These are phyloP conservation scores for Stigmatopora argus DNA, from an alignment of 2,113 vertebrate genomes.

Conservation along the genomic window DNA sequence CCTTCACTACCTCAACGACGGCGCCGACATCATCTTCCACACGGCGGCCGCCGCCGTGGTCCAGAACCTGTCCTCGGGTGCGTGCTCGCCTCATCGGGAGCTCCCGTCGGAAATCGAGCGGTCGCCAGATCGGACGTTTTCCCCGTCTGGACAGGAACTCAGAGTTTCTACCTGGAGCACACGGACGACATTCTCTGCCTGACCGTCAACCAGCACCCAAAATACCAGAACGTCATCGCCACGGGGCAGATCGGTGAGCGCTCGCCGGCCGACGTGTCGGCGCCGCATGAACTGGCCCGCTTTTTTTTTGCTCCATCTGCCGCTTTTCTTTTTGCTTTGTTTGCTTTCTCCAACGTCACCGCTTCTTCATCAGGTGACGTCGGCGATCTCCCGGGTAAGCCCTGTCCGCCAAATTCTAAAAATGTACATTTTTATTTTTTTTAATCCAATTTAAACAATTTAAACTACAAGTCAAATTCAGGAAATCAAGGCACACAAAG, in stretches of 20 bases:
- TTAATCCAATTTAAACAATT: too few relatives aligned
- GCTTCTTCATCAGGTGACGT: conserved; percentile 86
- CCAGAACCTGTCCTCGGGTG: conserved; percentile 89
- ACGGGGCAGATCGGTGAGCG: conserved; percentile 94
- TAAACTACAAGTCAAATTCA: too few relatives aligned
- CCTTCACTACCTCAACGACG: conserved; percentile 96
- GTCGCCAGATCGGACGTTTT: background rate
- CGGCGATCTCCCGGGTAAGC: conserved; percentile 86
- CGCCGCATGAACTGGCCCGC: conserved; percentile 30
- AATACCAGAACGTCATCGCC: conserved; percentile 92
- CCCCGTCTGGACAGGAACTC: conserved; percentile 75
- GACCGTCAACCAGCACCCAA: conserved; percentile 96
- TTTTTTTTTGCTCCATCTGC: conserved; percentile 48
- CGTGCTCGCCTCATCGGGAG: background rate
- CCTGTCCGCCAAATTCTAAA: background rate
- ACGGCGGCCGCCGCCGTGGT: conserved; percentile 84
- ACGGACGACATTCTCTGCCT: conserved; percentile 96
- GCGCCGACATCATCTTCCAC: conserved; percentile 90
- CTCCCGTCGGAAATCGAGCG: too few relatives aligned
- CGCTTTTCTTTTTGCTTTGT: conserved; percentile 60
- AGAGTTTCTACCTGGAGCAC: conserved; percentile 97
- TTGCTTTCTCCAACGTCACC: conserved; percentile 75
- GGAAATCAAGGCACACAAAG: too few relatives aligned
- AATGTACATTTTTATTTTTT: too few relatives aligned
- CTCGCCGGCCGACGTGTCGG: background rate